These are phyloP conservation scores for Agelastica alni DNA, from an alignment of 2,888 invertebrate genomes.

Conservation along the genomic window DNA sequence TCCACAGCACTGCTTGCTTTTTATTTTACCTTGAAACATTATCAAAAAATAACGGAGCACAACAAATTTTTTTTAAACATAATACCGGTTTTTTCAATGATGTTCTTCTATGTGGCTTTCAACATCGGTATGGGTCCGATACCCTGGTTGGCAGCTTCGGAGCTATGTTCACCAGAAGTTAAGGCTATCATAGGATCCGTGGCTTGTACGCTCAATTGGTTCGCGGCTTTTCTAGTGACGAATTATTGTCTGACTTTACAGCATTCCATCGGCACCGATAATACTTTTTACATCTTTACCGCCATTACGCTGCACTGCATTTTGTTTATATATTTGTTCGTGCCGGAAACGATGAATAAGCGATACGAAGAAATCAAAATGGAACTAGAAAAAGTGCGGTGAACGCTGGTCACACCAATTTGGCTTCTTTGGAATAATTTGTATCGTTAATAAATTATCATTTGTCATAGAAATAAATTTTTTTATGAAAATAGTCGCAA, in stretches of 20 bases:
- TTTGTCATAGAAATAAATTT: too few species aligned
- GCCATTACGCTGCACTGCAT: constrained; percentile 67
- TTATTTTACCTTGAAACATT: constrained; percentile 63
- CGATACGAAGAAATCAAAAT: neutral
- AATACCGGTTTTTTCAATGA: constrained; percentile 66
- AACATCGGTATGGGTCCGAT: constrained; percentile 84
- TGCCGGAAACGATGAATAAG: constrained; percentile 52
- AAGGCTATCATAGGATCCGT: constrained; percentile 78
- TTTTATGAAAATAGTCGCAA: too few species aligned
- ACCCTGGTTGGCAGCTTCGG: constrained; percentile 85
- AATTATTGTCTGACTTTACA: constrained; percentile 69
- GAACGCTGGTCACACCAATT: too few species aligned
- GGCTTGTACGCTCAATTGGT: constrained; percentile 82
- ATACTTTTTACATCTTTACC: constrained; percentile 77
- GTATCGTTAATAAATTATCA: too few species aligned
- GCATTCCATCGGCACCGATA: constrained; percentile 61
- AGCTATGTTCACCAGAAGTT: constrained; percentile 79
- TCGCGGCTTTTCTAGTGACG: constrained; percentile 79
- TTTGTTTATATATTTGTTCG: constrained; percentile 59
- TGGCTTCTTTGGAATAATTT: too few species aligned
- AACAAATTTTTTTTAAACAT: constrained; percentile 58
- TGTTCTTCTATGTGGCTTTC: constrained; percentile 82
- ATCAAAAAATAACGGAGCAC: too few species aligned
- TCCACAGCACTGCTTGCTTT: constrained; percentile 71
- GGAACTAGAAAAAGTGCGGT: neutral